A percentile compares a stretch with the other conserved stretches of the same genome.
Evolutionary conservation across 2,888 invertebrate species (phyloP).

Genomic region (Agrochola lychnidis): DNA sequence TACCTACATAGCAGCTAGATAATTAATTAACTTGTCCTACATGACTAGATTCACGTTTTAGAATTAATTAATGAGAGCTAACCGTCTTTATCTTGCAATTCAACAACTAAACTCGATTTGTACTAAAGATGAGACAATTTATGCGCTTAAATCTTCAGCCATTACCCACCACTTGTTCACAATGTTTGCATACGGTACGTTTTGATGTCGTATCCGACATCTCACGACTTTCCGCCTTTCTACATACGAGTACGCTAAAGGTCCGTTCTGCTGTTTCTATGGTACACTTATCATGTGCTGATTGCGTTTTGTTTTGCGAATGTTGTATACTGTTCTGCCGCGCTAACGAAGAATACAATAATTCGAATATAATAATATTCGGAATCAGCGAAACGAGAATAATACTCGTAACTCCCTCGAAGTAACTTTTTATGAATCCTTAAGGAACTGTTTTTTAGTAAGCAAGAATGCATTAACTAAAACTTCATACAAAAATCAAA

Average conservation of each 20-base stretch:
- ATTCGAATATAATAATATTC: too few species aligned
- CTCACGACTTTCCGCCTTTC: conserved; percentile 85
- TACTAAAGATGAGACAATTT: conserved; percentile 43
- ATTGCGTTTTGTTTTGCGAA: conserved; percentile 20
- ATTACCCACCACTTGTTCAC: conserved; percentile 67
- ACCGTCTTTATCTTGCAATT: background rate
- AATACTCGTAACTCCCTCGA: too few species aligned
- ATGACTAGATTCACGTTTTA: conserved; percentile 27
- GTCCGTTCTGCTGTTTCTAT: conserved; percentile 34
- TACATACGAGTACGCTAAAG: conserved; percentile 68
- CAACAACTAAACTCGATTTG: conserved; percentile 27
- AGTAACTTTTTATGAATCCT: too few species aligned
- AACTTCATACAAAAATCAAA: too few species aligned
- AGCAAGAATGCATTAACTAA: too few species aligned
- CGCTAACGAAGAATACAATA: too few species aligned
- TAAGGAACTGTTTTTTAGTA: too few species aligned
- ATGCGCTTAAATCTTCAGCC: conserved; percentile 49
- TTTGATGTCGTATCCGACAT: conserved; percentile 82
- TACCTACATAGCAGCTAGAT: background rate
- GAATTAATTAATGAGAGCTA: conserved; percentile 34
- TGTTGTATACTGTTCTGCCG: conserved; percentile 8
- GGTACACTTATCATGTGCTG: conserved; percentile 31
- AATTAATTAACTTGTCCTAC: conserved; percentile 18
- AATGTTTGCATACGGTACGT: conserved; percentile 68
- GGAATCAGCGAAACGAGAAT: too few species aligned